Evolutionary conservation across 2,888 invertebrate genomes (phyloP), one percentile per base, ranked within the genome.

Genomic region (Lasioglossum figueresi): DNA sequence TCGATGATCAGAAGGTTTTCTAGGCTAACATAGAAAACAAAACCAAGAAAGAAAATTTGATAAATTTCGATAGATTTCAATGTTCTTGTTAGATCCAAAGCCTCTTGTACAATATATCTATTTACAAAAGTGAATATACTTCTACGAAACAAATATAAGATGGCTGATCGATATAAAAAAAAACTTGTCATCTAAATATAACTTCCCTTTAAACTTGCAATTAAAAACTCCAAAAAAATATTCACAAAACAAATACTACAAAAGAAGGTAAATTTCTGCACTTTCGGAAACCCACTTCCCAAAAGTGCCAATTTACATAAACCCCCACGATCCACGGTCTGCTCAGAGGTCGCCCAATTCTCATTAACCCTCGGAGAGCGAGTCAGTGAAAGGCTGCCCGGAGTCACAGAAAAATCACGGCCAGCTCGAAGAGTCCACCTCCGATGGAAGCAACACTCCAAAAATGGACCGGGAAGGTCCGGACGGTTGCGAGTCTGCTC

Each of bases 301-400:
- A 56, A 56, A 56, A 56, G 56, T 52, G n/a, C 56, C 12, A 56
- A 56, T 56, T 56, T 56, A n/a, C 56, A n/a, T 56, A n/a, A 56
- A 56, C 56, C 12, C 10, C 3, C 52, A 10, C 23, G 23, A n/a
- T 52, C 23, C 23, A n/a, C n/a, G 2, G 59, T 59, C 14, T 27
- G 27, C 59, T 59, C 14, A 10, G 59, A 59, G 59, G 27, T 27
- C 59, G 59, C n/a, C n/a, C 4, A 56, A 56, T n/a, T 56, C 27
- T 59, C 14, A 27, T 59, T 59, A 27, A 27, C 16, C 27, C 27
- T 27, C 16, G 0, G 14, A 59, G n/a, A 14, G n/a, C 59, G 5
- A 59, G 59, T 59, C 14, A 59, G 27, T 16, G 31, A 5, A 63
- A 63, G 16, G 16, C 31, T 31, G 4, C 16, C 16, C 27, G 14